Conservation (phyloP, 1,140 invertebrate species). For the Pentalonia nigronervosa region DNA sequence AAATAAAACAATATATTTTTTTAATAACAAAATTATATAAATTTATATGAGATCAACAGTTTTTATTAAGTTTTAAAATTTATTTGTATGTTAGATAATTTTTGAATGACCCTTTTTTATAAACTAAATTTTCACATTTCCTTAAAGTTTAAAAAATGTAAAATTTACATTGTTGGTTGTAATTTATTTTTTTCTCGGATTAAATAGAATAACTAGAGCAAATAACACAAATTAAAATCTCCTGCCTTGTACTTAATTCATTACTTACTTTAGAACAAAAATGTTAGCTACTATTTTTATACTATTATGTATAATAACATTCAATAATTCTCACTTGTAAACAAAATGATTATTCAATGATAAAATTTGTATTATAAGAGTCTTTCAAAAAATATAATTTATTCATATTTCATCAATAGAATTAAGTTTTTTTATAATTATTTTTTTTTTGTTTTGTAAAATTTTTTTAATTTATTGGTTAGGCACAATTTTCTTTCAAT, state of each 20-base stretch:
- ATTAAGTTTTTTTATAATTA: conserved; percentile 33
- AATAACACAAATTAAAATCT: conserved; percentile 7
- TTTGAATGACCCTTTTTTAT: conserved; percentile 50
- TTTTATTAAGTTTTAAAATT: conserved; percentile 36
- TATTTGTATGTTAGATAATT: conserved; percentile 38
- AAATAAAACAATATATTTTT: conserved; percentile 18
- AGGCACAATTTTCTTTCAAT: not conserved
- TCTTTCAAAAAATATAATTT: conserved; percentile 24
- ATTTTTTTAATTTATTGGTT: conserved; percentile 29
- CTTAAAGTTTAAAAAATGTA: conserved; percentile 13
- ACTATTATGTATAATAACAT: conserved; percentile 25
- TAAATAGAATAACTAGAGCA: not conserved
- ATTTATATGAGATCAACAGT: not conserved
- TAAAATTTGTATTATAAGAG: conserved; percentile 22
- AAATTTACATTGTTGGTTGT: conserved; percentile 20
- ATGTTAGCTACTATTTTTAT: conserved; percentile 18
- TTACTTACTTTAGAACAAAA: conserved; percentile 38
- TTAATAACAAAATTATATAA: conserved; percentile 23
- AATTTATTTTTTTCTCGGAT: conserved; percentile 18
- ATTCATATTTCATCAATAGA: conserved; percentile 24
- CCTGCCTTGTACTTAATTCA: conserved; percentile 18
- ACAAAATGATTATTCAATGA: not conserved
- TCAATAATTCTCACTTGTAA: conserved; percentile 36
- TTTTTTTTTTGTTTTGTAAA: conserved; percentile 30
- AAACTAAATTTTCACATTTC: not conserved